Conservation (phyloP, 2,888 invertebrate genomes). For the Hypercompe scribonia region DNA sequence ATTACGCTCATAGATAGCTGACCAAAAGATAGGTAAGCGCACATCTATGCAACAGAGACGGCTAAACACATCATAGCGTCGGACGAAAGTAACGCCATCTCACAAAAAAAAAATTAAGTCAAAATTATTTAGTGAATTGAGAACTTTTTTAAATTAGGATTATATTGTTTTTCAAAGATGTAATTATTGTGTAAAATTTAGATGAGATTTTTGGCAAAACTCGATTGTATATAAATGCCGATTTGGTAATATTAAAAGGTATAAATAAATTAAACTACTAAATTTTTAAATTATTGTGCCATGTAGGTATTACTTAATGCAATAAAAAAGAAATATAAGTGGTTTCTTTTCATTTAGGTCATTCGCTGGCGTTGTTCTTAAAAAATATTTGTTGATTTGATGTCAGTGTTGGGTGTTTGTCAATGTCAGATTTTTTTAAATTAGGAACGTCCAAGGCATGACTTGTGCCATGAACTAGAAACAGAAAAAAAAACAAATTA, state of each 20-base stretch:
- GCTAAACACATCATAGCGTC: constrained; percentile 15
- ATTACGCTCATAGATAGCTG: constrained; percentile 82
- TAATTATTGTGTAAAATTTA: constrained; percentile 14
- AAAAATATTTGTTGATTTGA: not conserved
- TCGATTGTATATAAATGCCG: constrained; percentile 15
- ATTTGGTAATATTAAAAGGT: not conserved
- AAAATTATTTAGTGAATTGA: constrained; percentile 14
- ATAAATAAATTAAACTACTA: not conserved
- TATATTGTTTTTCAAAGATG: constrained; percentile 17
- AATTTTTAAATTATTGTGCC: not conserved
- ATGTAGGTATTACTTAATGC: not conserved
- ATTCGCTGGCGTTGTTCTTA: not conserved
- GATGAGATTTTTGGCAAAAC: constrained; percentile 15
- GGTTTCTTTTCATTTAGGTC: not conserved
- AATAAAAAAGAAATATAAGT: not conserved
- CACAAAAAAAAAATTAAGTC: constrained; percentile 8
- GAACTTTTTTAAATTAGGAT: constrained; percentile 4
- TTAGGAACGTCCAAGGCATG: not conserved
- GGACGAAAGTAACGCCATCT: constrained; percentile 11
- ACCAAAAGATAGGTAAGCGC: constrained; percentile 15
- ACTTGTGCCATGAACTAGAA: not conserved
- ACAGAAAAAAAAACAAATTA: not conserved
- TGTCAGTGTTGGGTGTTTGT: not conserved
- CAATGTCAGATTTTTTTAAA: not conserved
- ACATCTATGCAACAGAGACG: constrained; percentile 27